Percentiles rank a stretch among this genome's conserved stretches.
Conservation (phyloP, 2,113 vertebrate genomes). For the Spermophilus dauricus region DNA sequence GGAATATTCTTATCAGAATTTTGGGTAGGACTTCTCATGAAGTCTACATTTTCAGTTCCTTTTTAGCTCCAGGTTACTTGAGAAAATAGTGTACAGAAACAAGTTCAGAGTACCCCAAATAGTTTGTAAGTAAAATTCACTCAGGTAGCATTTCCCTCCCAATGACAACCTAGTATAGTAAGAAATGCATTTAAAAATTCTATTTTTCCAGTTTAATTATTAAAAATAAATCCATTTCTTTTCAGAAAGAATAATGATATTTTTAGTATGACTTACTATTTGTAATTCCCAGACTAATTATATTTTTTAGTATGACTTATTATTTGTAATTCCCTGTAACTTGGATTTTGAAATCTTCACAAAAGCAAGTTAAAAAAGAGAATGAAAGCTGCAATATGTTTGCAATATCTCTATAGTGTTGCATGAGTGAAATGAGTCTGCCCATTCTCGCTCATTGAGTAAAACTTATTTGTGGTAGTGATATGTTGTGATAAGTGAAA, state of each 20-base stretch:
- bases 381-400: background rate
- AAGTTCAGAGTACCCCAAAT: background rate
- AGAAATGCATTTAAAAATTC: slow-evolving; percentile 15
- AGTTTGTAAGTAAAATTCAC: background rate
- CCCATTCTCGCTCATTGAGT: background rate
- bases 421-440: background rate
- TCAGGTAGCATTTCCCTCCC: background rate
- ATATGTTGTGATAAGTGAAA: background rate
- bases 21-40: background rate
- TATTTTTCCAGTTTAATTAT: background rate
- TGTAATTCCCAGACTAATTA: background rate
- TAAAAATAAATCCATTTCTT: background rate
- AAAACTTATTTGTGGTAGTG: background rate
- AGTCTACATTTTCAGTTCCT: background rate
- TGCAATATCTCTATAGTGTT: background rate
- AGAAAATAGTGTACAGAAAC: background rate
- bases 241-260: background rate
- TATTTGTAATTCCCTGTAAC: background rate
- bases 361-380: background rate
- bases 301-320: background rate
- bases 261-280: background rate
- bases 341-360: slow-evolving; percentile 5
- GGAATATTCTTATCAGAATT: background rate
- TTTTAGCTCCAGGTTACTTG: background rate
- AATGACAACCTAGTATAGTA: background rate